Evolutionary conservation across 30 jellyfish, hydroid and myxozoan species (phyloP), one percentile per base, ranked within the genome.

Genomic region (Pseudorhiza aurosa): DNA sequence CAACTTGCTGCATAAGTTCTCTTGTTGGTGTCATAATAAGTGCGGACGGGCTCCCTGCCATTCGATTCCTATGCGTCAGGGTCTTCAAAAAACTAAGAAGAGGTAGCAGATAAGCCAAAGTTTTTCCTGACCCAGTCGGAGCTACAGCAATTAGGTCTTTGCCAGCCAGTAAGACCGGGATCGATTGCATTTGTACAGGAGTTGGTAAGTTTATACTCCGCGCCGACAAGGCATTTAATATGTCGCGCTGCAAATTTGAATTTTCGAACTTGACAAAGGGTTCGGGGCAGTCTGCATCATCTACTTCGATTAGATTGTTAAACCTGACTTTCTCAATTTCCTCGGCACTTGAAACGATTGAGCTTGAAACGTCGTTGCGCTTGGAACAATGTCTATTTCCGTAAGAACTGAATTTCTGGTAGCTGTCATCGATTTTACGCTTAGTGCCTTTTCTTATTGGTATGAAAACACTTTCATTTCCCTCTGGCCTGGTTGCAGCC

Each of bases 71-170:
- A 1, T 12, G 28, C 53, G 45, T 28, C 8, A 21, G 43, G 25
- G 70, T 58, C 49, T 44, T 56, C 39, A 93, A 33, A 22, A 79
- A 55, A 21, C 67, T 6, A 47, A 77, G 77, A 55, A 93, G 44
- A 5, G 99, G 99, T 25, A 93, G 56, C 18, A 82, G 43, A 55
- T 86, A 93, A n/a, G 89, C 94, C 5, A 67, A 51, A 1, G 99
- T 83, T 69, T 93, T 93, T 37, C 99, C 99, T 51, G 96, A 53
- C 8, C 99, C 99, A 2, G 99, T 93, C 15, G 96, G 90, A 11
- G 97, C 85, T 17, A 87, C 43, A 3, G 92, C 90, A 19, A 93
- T 78, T 24, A 78, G 71, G 36, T 93, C 99, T 29, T 95, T 75
- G 18, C 96, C 89, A 45, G 70, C 17, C 19, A 79, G 63, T 50